These are phyloP conservation scores for Ormyrus rosae DNA, from an alignment of 2,888 invertebrate genomes.

Conservation along the genomic window DNA sequence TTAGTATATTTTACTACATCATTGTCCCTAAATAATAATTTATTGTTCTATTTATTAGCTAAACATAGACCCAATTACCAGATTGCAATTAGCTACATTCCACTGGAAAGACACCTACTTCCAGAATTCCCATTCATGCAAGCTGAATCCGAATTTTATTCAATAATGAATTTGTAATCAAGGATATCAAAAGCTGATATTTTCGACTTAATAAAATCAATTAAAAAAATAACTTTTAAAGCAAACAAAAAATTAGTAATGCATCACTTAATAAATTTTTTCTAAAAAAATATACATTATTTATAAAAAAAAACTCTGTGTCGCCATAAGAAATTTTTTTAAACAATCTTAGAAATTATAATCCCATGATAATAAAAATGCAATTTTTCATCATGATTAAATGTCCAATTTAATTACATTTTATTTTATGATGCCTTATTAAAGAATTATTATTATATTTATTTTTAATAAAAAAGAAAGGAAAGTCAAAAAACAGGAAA, in stretches of 20 bases:
- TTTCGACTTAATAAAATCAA: slow-evolving; percentile 1
- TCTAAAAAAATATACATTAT: background rate
- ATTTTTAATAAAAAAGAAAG: background rate
- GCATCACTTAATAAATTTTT: background rate
- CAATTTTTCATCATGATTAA: background rate
- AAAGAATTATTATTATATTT: background rate
- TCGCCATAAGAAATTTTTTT: no score
- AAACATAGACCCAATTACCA: slow-evolving; percentile 26
- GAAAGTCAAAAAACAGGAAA: background rate
- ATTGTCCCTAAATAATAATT: background rate
- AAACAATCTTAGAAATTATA: no score
- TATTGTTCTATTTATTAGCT: slow-evolving; percentile 6
- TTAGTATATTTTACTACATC: background rate
- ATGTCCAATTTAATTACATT: background rate
- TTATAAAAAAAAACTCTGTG: background rate
- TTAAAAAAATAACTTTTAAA: background rate
- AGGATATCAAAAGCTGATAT: slow-evolving; percentile 40
- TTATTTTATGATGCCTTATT: background rate
- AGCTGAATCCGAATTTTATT: background rate
- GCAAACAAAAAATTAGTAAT: background rate
- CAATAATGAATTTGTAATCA: background rate
- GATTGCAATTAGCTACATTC: slow-evolving; percentile 11
- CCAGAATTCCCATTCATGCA: slow-evolving; percentile 32
- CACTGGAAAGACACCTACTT: slow-evolving; percentile 4
- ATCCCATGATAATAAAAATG: no score